Evolutionary conservation across 2,113 vertebrate genomes (phyloP).

Genomic region (Psophia crepitans): DNA sequence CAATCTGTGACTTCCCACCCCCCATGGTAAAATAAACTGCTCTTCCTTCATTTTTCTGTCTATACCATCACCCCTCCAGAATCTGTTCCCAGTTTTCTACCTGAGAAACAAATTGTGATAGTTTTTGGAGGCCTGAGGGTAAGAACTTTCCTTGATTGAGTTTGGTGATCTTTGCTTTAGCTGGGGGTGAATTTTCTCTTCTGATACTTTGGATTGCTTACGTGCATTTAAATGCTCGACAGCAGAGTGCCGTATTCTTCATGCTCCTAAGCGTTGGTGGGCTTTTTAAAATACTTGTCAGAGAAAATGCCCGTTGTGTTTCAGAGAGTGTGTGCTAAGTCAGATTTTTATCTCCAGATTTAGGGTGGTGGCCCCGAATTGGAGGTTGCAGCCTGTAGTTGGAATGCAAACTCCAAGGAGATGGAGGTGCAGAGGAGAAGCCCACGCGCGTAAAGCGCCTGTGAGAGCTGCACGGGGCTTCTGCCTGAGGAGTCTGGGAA

Average conservation of each 20-base stretch:
- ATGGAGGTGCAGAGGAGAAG: not conserved
- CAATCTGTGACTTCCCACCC: not conserved
- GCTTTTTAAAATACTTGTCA: not conserved
- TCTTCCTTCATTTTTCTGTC: not conserved
- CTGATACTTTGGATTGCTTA: not conserved
- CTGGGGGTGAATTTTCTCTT: not conserved
- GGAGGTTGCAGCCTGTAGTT: not conserved
- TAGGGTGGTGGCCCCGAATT: not conserved
- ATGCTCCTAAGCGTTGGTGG: not conserved
- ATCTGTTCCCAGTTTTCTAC: not conserved
- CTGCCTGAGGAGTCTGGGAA: not conserved
- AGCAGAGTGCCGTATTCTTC: not conserved
- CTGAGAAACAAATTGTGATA: not conserved
- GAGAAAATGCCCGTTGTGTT: not conserved
- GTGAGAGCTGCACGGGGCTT: not conserved
- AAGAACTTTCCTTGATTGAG: not conserved
- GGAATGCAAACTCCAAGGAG: not conserved
- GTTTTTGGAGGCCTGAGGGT: not conserved
- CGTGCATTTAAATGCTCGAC: not conserved
- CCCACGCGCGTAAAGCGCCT: fast-evolving
- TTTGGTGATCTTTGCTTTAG: not conserved
- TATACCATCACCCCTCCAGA: not conserved
- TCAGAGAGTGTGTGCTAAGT: not conserved
- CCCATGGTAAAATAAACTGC: not conserved
- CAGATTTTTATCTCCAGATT: not conserved